A percentile compares a stretch with the other conserved stretches of the same genome.
phyloP scores from a whole-genome alignment of 1,140 invertebrate genomes.

The Rhagoletis zephyria region DNA sequence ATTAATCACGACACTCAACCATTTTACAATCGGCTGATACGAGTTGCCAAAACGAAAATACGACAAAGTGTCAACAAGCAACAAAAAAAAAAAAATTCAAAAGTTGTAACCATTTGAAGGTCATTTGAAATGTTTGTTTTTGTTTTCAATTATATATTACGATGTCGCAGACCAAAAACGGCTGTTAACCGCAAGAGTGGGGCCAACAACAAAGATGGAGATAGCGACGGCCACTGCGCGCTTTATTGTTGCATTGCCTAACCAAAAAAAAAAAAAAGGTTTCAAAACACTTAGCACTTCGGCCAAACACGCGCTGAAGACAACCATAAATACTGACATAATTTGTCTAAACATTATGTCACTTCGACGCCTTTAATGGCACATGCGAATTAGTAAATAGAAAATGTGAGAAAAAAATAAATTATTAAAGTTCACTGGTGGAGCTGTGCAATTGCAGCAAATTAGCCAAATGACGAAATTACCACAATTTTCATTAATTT shows the following conservation, averaged over 20 bases:
- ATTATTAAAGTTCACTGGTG: neutral
- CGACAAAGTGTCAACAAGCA: neutral
- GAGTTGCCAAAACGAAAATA: neutral
- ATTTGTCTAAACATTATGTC: neutral
- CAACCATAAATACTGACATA: neutral
- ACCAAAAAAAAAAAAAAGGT: neutral
- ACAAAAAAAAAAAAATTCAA: neutral
- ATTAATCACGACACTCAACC: conserved; percentile 21
- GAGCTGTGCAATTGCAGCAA: neutral
- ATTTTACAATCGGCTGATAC: neutral
- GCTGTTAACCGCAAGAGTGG: neutral
- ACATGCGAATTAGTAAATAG: neutral
- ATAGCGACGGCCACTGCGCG: neutral
- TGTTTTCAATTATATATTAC: neutral
- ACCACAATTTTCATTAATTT: neutral
- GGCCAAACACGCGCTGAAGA: neutral
- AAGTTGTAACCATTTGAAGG: too few species aligned
- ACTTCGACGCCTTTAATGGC: neutral
- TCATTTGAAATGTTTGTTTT: neutral
- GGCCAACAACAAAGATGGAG: neutral
- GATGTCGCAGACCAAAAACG: neutral
- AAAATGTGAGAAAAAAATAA: neutral
- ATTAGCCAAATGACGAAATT: neutral
- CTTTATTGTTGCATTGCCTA: neutral
- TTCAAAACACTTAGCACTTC: neutral